phyloP scores from a whole-genome alignment of 2,113 vertebrate genomes.

The Oryzias curvinotus region DNA sequence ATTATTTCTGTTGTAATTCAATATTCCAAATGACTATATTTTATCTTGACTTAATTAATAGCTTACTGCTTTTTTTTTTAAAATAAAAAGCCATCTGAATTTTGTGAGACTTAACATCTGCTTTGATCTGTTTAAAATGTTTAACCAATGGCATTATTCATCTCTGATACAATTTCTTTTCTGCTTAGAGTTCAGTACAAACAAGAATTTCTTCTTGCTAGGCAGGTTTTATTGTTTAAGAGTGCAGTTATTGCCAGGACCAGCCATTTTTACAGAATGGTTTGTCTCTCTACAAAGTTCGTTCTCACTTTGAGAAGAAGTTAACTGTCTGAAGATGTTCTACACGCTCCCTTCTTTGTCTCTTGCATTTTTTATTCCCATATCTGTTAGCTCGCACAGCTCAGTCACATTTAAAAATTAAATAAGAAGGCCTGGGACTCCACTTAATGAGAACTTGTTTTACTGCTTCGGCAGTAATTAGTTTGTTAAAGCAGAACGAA shows the following conservation, averaged over 20 bases:
- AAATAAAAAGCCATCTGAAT: neutral
- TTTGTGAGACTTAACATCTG: too few relatives aligned
- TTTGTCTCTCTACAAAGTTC: conserved; percentile 10
- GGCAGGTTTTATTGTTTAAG: too few relatives aligned
- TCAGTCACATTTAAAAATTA: conserved; percentile 46
- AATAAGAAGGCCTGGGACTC: conserved; percentile 43
- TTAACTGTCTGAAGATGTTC: conserved; percentile 1
- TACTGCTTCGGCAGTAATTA: conserved; percentile 60
- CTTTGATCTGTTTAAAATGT: too few relatives aligned
- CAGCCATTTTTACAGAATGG: conserved; percentile 7
- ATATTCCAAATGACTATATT: too few relatives aligned
- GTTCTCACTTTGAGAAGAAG: conserved; percentile 16
- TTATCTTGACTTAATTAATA: too few relatives aligned
- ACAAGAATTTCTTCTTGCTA: too few relatives aligned
- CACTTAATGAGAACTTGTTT: conserved; percentile 63
- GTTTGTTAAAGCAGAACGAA: conserved; percentile 69
- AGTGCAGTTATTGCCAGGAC: neutral
- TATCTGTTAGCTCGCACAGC: conserved; percentile 17
- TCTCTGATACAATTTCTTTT: too few relatives aligned
- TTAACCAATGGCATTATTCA: too few relatives aligned
- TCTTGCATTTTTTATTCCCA: neutral
- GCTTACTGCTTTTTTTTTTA: neutral
- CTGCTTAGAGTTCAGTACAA: too few relatives aligned
- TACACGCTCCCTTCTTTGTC: neutral
- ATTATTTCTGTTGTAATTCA: too few relatives aligned